Evolutionary conservation across 2,797 vertebrate species (phyloP).

Genomic region (Chrosomus eos): DNA sequence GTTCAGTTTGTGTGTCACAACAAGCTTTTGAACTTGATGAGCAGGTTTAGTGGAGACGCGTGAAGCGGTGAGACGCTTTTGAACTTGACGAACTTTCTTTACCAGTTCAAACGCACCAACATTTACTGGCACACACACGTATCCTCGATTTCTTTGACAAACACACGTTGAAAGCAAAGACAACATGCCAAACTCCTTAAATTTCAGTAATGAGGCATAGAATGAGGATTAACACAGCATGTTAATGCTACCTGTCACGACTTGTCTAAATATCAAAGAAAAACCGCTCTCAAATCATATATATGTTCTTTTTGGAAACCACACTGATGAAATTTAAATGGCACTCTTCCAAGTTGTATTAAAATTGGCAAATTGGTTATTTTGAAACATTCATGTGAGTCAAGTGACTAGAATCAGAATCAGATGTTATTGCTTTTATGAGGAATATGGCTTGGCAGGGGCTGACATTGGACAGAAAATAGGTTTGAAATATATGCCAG

Average conservation of each 20-base stretch:
- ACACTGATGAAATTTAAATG: neutral
- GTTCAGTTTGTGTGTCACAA: neutral
- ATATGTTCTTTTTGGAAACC: slow-evolving; percentile 1
- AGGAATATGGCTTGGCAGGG: slow-evolving; percentile 11
- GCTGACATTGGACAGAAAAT: slow-evolving; percentile 30
- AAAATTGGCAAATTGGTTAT: neutral
- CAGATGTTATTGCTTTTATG: neutral
- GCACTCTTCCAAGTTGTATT: neutral
- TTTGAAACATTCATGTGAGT: neutral
- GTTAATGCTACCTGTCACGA: slow-evolving; percentile 30
- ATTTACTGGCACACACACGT: neutral
- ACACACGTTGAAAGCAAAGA: slow-evolving; percentile 15
- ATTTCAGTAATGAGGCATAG: slow-evolving; percentile 40
- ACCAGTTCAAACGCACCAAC: neutral
- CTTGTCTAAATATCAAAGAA: slow-evolving; percentile 23
- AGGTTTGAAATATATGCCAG: neutral
- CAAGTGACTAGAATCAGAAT: slow-evolving; percentile 10
- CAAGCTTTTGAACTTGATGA: slow-evolving; percentile 3
- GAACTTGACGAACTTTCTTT: slow-evolving; percentile 8
- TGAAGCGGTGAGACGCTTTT: too few relatives aligned
- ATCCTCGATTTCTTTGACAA: slow-evolving; percentile 18
- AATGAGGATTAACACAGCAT: neutral
- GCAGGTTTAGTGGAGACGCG: too few relatives aligned
- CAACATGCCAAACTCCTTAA: slow-evolving; percentile 21
- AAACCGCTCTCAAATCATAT: neutral